Evolutionary conservation across 2,888 invertebrate genomes (phyloP).

Genomic region (Drosophila mercatorum): DNA sequence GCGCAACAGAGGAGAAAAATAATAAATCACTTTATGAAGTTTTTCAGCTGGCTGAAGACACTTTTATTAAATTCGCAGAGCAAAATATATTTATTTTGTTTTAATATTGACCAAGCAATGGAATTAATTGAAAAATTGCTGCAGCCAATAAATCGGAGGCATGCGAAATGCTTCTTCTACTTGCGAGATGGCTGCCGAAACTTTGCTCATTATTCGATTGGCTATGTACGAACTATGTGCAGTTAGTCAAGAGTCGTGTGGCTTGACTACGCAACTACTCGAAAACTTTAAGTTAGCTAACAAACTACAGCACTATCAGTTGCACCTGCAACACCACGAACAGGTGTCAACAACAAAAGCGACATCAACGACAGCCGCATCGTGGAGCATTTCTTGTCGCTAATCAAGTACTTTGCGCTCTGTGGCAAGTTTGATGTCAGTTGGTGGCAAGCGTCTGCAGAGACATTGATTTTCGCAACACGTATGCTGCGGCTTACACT

Average conservation of each 20-base stretch:
- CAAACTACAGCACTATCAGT: slow-evolving; percentile 1
- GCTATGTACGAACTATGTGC: slow-evolving; percentile 25
- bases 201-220: slow-evolving; percentile 55
- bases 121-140: slow-evolving; percentile 49
- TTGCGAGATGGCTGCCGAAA: slow-evolving; percentile 10
- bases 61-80: slow-evolving; percentile 51
- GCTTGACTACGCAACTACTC: slow-evolving; percentile 49
- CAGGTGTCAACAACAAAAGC: slow-evolving; percentile 49
- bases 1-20: neutral
- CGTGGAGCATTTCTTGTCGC: slow-evolving; percentile 24
- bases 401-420: slow-evolving; percentile 33
- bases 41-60: slow-evolving; percentile 11
- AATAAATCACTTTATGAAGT: slow-evolving; percentile 21
- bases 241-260: slow-evolving; percentile 15
- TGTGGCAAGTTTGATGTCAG: slow-evolving; percentile 38
- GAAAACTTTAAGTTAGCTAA: slow-evolving; percentile 43
- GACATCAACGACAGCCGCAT: neutral
- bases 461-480: slow-evolving; percentile 43
- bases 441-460: slow-evolving; percentile 20
- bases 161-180: slow-evolving; percentile 10
- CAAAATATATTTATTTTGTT: neutral
- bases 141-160: slow-evolving; percentile 17
- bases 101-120: slow-evolving; percentile 7
- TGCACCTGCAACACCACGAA: slow-evolving; percentile 25
- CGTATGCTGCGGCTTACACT: slow-evolving; percentile 40